Evolutionary conservation across 2,797 vertebrate genomes (phyloP).

Genomic region (Allobates femoralis): DNA sequence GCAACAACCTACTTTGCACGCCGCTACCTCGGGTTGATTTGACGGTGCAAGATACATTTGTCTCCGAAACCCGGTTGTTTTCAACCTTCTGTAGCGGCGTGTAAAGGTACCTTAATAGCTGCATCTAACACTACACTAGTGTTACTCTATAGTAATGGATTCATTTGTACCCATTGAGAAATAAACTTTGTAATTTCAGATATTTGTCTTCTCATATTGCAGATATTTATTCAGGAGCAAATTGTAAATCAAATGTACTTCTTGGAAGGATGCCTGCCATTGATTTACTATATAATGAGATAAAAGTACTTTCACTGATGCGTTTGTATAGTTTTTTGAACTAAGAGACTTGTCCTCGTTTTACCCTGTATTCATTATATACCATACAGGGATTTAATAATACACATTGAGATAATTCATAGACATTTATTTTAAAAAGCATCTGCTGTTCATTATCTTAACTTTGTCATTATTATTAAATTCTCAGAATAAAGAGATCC

Average conservation of each 20-base stretch:
- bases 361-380: not conserved
- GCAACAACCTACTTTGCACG: too few relatives aligned
- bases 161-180: not conserved
- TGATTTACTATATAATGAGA: slow-evolving; percentile 13
- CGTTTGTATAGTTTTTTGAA: not conserved
- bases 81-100: too few relatives aligned
- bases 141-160: not conserved
- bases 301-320: not conserved
- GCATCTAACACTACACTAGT: not conserved
- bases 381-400: not conserved
- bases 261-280: slow-evolving; percentile 9
- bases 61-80: too few relatives aligned
- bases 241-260: not conserved
- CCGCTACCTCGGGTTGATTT: too few relatives aligned
- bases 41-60: too few relatives aligned
- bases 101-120: too few relatives aligned
- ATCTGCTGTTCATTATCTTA: not conserved
- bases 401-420: not conserved
- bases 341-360: not conserved
- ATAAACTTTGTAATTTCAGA: slow-evolving; percentile 3
- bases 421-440: not conserved
- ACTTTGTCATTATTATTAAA: not conserved
- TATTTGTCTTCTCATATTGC: not conserved
- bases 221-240: not conserved
- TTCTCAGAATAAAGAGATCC: not conserved